Percentiles rank a stretch among this genome's conserved stretches.
phyloP scores from a whole-genome alignment of 2,797 vertebrate species.

The Hephaestus fuliginosus region DNA sequence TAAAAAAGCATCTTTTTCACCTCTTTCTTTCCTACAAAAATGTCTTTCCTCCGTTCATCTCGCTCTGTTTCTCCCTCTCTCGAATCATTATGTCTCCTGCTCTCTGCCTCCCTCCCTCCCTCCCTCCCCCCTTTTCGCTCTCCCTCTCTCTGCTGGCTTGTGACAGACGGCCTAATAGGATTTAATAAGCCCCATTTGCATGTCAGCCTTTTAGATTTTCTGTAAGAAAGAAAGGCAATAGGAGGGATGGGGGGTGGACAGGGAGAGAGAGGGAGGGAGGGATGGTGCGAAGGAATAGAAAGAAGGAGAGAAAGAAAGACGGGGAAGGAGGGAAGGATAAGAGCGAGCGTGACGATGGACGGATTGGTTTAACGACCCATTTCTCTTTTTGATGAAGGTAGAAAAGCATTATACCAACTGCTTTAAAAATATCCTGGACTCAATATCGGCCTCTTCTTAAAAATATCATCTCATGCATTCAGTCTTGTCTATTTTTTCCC shows the following conservation, averaged over 20 bases:
- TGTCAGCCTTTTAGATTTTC: conserved; percentile 86
- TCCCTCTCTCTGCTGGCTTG: conserved; percentile 63
- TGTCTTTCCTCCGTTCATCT: conserved; percentile 21
- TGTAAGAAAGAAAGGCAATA: conserved; percentile 78
- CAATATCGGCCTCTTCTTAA: conserved; percentile 6
- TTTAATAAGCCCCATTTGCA: conserved; percentile 90
- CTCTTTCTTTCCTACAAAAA: conserved; percentile 23
- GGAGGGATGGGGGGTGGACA: conserved; percentile 52
- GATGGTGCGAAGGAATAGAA: conserved; percentile 48
- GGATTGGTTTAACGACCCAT: conserved; percentile 43
- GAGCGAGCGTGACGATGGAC: conserved; percentile 37
- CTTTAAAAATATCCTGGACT: conserved; percentile 10
- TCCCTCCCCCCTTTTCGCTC: background rate
- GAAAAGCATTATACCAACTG: conserved; percentile 26
- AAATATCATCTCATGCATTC: conserved; percentile 1
- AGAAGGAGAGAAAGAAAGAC: conserved; percentile 24
- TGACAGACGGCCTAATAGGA: conserved; percentile 88
- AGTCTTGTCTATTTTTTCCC: background rate
- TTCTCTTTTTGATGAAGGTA: conserved; percentile 26
- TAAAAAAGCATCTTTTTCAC: conserved; percentile 23
- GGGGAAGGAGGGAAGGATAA: conserved; percentile 32
- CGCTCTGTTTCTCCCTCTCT: conserved; percentile 40
- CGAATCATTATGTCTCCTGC: conserved; percentile 47
- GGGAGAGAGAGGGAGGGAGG: conserved; percentile 30
- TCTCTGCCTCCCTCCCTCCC: conserved; percentile 6